Evolutionary conservation across 2,797 vertebrate genomes (phyloP), one percentile per base, ranked within the genome.

Genomic region (Pangasius macronema): DNA sequence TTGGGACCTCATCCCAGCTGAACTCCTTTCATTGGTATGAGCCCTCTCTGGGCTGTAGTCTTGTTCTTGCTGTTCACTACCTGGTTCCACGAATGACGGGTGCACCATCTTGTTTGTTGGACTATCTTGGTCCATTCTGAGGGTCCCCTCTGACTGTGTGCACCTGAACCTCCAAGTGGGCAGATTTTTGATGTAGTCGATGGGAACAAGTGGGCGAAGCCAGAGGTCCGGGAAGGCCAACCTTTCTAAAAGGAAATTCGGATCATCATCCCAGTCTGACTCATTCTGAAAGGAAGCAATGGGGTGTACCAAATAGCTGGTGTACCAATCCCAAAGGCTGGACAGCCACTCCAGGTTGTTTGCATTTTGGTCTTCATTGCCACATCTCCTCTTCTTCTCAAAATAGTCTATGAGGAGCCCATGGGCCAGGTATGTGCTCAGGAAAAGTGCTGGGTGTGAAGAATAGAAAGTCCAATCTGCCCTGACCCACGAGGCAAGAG

Each of bases 381-480:
- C 95, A 89, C 95, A 95, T 16, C 94, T 94, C 30, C 98, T 96
- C 87, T 98, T 99, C 94, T 98, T 99, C 94, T 99, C 98, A 91
- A 99, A 99, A 93, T 98, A 99, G 95, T 99, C 97, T 0, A 99
- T 97, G 3, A 99, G 94, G 75, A 99, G 96, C 79, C 98, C 98
- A 0, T 99, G 97, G 65, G 96, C 98, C 72, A 99, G 95, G 92
- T 99, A 99, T 0, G 98, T 99, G 93, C 97, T 97, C 86, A 99
- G 96, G 93, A 99, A 99, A 81, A 99, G 96, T 59, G 98, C 98
- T 0, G 98, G 98, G 86, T 99, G 98, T 0, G 98, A 99, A 0
- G 98, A 98, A 90, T 99, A 99, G 94, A 99, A 99, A 92, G 98
- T 98, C 98, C 98, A 99, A 84, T 99, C 98, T 0, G 97, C 96